Evolutionary conservation across 2,113 vertebrate genomes (phyloP).

Genomic region (Hypomesus transpacificus): DNA sequence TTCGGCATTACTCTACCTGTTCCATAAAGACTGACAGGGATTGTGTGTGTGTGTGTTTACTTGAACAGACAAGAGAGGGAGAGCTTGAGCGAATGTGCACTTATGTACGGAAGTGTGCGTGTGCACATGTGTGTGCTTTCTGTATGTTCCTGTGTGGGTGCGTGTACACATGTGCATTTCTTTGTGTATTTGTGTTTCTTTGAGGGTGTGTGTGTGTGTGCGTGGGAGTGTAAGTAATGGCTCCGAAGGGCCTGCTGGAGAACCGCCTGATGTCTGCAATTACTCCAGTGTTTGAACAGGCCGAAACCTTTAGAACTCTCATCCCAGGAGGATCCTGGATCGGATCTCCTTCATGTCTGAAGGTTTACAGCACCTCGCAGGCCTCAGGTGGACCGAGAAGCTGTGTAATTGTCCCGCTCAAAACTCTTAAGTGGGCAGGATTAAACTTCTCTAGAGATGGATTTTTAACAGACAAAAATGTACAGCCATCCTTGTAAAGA

Average conservation of each 20-base stretch:
- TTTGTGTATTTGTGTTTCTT: background rate
- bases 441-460: background rate
- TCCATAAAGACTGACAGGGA: background rate
- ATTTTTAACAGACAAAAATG: too few species aligned
- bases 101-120: background rate
- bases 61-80: too few species aligned
- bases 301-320: background rate
- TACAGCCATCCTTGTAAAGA: too few species aligned
- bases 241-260: background rate
- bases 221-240: background rate
- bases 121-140: background rate
- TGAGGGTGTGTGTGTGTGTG: slow-evolving; percentile 14
- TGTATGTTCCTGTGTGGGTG: background rate
- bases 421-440: background rate
- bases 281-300: background rate
- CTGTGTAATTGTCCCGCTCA: background rate
- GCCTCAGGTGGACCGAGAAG: background rate
- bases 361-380: background rate
- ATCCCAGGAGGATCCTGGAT: background rate
- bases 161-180: background rate
- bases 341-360: background rate
- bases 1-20: too few species aligned
- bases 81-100: background rate
- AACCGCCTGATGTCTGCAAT: background rate
- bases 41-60: background rate